These are phyloP conservation scores for Hydractinia symbiolongicarpus DNA, from an alignment of 30 jellyfish, hydroid and myxozoan genomes.

Conservation along the genomic window DNA sequence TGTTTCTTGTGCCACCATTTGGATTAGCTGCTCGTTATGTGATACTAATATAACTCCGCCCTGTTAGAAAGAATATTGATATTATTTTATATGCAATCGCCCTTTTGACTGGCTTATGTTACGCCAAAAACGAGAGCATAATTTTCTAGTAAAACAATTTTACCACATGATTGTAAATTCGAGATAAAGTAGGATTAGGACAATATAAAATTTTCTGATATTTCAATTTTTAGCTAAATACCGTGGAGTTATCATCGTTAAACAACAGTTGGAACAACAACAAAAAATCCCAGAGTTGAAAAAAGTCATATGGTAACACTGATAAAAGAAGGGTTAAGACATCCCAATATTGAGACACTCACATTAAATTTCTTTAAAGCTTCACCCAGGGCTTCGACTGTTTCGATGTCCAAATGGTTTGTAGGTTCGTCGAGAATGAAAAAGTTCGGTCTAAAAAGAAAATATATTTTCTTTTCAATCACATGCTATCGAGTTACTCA, in stretches of 20 bases:
- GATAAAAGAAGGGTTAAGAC: background rate
- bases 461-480: background rate
- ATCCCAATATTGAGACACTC: background rate
- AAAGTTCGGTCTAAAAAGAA: slow-evolving; percentile 74
- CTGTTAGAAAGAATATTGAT: slow-evolving; percentile 12
- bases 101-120: too few species aligned
- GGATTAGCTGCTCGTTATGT: slow-evolving; percentile 88
- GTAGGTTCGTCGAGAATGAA: slow-evolving; percentile 97
- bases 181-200: too few species aligned
- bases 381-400: slow-evolving; percentile 97
- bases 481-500: too few species aligned
- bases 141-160: too few species aligned
- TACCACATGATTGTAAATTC: too few species aligned
- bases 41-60: slow-evolving; percentile 94
- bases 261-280: background rate
- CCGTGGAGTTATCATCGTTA: background rate
- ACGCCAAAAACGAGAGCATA: too few species aligned
- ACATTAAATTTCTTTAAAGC: slow-evolving; percentile 86
- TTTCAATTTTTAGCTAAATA: too few species aligned
- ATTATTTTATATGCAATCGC: background rate
- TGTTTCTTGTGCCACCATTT: slow-evolving; percentile 90
- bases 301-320: background rate
- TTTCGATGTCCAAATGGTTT: slow-evolving; percentile 89
- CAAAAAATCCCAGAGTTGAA: background rate
- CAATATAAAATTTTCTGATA: too few species aligned